Evolutionary conservation across 2,888 invertebrate genomes (phyloP), one percentile per base, ranked within the genome.

Genomic region (Andrena minutula): DNA sequence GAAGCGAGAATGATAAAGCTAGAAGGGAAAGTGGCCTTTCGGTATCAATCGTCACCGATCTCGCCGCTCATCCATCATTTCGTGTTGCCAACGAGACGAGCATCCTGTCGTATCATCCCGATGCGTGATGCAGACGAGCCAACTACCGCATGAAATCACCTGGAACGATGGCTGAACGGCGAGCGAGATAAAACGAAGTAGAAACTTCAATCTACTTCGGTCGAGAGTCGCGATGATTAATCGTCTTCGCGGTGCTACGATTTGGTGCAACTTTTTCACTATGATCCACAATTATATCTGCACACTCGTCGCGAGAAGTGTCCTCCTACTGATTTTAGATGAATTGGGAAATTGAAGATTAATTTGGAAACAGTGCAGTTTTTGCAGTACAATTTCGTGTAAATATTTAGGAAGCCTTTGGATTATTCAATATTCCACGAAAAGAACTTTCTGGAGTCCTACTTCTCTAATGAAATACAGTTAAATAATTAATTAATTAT

Each of bases 1-100:
- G 20, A 16, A 72, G n/a, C 6, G 28, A 68, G 49, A 61, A 49
- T 23, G 75, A 58, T 30, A 49, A 75, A 28, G 20, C 12, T 2
- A 7, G 7, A 16, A 28, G n/a, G n/a, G 56, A 64, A 70, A 32
- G 60, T 70, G 41, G 53, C 47, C 61, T 70, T 12, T 23, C 23
- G 20, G 23, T 70, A 80, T 65, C 65, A 74, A 74, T 79, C 71
- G 71, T 78, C 74, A 70, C 60, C 35, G 65, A 79, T 74, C 64
- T 60, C 68, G 12, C 3, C 20, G 26, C n/a, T 8, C 80, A 74
- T 81, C 80, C 65, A 81, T 81, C 81, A 81, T 68, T 26, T 35
- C 10, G 32, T 12, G 47, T 66, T 60, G 12, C 47, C 71, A 58
- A 35, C 75, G 60, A 53, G 49, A 79, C 49, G 49, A 60, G 63